These are phyloP conservation scores for Pempheris klunzingeri DNA, from an alignment of 2,797 vertebrate genomes.

Conservation along the genomic window DNA sequence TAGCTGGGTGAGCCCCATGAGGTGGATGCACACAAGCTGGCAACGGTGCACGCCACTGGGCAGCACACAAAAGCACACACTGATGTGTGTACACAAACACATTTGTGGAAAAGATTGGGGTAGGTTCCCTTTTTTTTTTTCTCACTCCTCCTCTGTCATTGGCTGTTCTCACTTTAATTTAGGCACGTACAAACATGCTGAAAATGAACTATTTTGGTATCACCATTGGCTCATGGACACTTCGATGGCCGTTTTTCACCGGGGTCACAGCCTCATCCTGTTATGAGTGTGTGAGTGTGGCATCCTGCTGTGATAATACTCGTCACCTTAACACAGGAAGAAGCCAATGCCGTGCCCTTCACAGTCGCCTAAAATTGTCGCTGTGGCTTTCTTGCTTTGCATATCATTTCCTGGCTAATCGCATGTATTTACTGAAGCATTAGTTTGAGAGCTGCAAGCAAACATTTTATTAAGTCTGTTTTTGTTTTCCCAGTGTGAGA, in stretches of 20 bases:
- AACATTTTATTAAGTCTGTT: neutral
- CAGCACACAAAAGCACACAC: neutral
- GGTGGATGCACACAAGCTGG: conserved; percentile 16
- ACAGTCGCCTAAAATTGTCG: conserved; percentile 42
- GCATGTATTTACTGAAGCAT: neutral
- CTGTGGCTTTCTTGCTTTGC: conserved; percentile 21
- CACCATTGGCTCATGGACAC: neutral
- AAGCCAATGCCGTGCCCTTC: conserved; percentile 58
- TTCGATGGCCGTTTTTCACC: neutral
- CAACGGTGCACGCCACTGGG: neutral
- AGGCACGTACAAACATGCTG: neutral
- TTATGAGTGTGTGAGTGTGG: conserved; percentile 19
- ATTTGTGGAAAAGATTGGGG: neutral
- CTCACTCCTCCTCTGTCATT: conserved; percentile 17
- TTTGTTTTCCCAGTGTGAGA: neutral
- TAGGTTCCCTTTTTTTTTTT: conserved; percentile 22
- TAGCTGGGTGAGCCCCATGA: conserved; percentile 24
- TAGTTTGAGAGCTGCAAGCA: neutral
- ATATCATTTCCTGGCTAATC: conserved; percentile 33
- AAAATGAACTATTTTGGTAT: neutral
- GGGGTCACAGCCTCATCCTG: conserved; percentile 39
- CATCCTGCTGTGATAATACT: conserved; percentile 60
- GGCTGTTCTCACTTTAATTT: neutral
- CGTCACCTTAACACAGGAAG: conserved; percentile 71
- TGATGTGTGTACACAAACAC: neutral